phyloP scores from a whole-genome alignment of 2,888 invertebrate species.

The Cephus pygmeus region DNA sequence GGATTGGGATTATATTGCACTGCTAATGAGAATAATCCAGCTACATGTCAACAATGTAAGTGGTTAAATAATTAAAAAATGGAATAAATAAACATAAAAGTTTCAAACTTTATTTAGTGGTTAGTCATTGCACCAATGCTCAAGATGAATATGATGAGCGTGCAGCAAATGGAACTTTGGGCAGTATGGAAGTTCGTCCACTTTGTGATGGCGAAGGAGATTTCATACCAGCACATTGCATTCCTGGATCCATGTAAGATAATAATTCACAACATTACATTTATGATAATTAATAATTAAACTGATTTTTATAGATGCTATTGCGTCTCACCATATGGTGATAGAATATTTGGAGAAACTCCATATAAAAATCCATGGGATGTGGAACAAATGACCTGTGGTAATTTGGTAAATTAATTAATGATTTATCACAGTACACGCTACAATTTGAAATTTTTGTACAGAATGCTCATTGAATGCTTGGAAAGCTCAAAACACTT shows the following conservation, averaged over 20 bases:
- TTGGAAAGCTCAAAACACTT: conserved; percentile 65
- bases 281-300: neutral
- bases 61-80: conserved; percentile 19
- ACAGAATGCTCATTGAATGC: conserved; percentile 73
- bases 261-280: conserved; percentile 10
- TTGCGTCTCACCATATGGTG: conserved; percentile 72
- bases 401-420: conserved; percentile 58
- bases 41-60: conserved; percentile 69
- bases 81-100: neutral
- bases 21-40: conserved; percentile 49
- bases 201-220: conserved; percentile 74
- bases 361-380: conserved; percentile 64
- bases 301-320: conserved; percentile 70
- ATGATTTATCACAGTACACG: neutral
- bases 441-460: conserved; percentile 28
- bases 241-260: conserved; percentile 75
- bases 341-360: conserved; percentile 76
- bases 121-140: conserved; percentile 54
- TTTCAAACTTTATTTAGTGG: conserved; percentile 31
- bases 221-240: conserved; percentile 71
- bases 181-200: conserved; percentile 70
- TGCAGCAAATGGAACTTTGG: conserved; percentile 66
- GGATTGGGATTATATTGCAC: conserved; percentile 71
- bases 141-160: conserved; percentile 68
- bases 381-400: conserved; percentile 70